Percentiles rank a stretch among this genome's conserved stretches.
Conservation (phyloP, 2,888 invertebrate genomes). For the Bellardia pandia region DNA sequence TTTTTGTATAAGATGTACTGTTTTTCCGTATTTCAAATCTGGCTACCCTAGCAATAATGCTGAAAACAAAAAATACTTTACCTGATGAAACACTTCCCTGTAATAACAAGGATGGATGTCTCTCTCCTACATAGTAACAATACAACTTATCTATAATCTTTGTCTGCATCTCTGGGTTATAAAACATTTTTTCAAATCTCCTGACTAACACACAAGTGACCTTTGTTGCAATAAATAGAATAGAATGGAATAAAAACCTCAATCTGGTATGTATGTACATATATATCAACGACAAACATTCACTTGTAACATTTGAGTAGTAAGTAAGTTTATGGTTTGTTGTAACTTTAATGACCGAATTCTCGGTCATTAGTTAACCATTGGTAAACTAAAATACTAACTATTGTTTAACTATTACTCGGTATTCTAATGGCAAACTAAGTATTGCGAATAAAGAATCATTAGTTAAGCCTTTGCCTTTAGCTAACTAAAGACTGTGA, state of each 20-base stretch:
- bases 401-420: too few relatives aligned
- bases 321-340: background rate
- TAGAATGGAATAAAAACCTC: background rate
- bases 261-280: background rate
- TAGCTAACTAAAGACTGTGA: too few relatives aligned
- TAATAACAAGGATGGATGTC: background rate
- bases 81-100: background rate
- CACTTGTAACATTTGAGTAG: background rate
- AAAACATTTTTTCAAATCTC: background rate
- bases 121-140: background rate
- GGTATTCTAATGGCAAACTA: too few relatives aligned
- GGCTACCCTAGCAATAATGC: too few relatives aligned
- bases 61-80: background rate
- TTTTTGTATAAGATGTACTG: too few relatives aligned
- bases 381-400: too few relatives aligned
- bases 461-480: too few relatives aligned
- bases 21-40: too few relatives aligned
- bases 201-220: background rate
- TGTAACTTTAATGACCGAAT: background rate
- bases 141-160: background rate
- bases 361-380: too few relatives aligned
- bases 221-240: background rate
- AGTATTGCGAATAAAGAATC: too few relatives aligned
- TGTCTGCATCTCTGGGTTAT: background rate
- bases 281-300: background rate